Evolutionary conservation across 1,140 invertebrate genomes (phyloP).

Genomic region (Manduca sexta): DNA sequence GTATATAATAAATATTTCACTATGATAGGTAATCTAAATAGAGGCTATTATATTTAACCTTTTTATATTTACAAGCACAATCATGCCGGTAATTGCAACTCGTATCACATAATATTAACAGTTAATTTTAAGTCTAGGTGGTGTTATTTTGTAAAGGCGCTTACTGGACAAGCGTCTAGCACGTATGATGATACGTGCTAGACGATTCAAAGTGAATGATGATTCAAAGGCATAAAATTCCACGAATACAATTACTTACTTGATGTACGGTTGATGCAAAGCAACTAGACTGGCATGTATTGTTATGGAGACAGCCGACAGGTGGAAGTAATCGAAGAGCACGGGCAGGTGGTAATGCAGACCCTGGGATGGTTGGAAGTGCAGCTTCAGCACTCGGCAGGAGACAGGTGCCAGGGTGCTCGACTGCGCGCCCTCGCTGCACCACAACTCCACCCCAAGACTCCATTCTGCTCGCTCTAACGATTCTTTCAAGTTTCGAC

Average conservation of each 20-base stretch:
- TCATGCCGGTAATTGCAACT: too few relatives aligned
- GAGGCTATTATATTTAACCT: too few relatives aligned
- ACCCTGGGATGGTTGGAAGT: constrained; percentile 91
- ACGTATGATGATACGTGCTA: too few relatives aligned
- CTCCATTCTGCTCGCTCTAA: constrained; percentile 91
- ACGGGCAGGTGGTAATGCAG: constrained; percentile 96
- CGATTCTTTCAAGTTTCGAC: constrained; percentile 82
- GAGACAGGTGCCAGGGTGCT: constrained; percentile 75
- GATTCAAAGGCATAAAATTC: too few relatives aligned
- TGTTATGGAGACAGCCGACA: constrained; percentile 91
- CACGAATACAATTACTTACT: constrained; percentile 64
- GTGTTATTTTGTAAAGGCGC: too few relatives aligned
- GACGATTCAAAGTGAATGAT: too few relatives aligned
- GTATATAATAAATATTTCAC: too few relatives aligned
- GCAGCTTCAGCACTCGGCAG: constrained; percentile 87
- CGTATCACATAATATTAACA: too few relatives aligned
- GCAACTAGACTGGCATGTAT: constrained; percentile 93
- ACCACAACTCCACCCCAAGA: constrained; percentile 93
- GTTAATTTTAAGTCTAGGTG: too few relatives aligned
- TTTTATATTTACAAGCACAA: too few relatives aligned
- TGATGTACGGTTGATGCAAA: constrained; percentile 93
- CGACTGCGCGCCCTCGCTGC: constrained; percentile 81
- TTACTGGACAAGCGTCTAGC: too few relatives aligned
- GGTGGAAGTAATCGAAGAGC: constrained; percentile 97
- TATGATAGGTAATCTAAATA: too few relatives aligned